A percentile compares a stretch with the other conserved stretches of the same genome.
Conservation (phyloP, 2,113 vertebrate species). For the Siphamia tubifer region DNA sequence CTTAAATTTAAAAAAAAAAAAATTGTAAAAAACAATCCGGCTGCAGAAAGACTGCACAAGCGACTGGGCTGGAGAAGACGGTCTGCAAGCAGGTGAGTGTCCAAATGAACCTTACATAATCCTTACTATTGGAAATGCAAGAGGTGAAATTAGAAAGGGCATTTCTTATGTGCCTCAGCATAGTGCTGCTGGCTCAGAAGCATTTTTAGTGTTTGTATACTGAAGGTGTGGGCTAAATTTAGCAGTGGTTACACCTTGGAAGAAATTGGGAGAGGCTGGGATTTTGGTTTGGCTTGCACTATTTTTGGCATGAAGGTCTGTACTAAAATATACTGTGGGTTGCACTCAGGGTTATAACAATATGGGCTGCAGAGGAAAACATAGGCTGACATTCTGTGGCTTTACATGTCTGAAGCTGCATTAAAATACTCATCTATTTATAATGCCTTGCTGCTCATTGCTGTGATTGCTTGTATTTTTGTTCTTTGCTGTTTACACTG, state of each 20-base stretch:
- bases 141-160: not conserved
- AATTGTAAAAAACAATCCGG: not conserved
- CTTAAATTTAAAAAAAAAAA: no score
- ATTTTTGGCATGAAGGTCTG: constrained; percentile 57
- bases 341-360: constrained; percentile 49
- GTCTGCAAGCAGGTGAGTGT: constrained; percentile 61
- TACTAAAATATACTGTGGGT: constrained; percentile 53
- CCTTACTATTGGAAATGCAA: constrained; percentile 12
- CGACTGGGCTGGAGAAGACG: not conserved
- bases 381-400: constrained; percentile 31
- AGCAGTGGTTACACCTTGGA: constrained; percentile 65
- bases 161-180: constrained; percentile 14
- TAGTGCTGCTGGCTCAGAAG: constrained; percentile 9
- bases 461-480: constrained; percentile 47
- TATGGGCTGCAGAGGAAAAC: constrained; percentile 29
- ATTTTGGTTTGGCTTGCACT: constrained; percentile 59
- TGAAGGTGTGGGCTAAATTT: constrained; percentile 71
- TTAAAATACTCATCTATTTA: constrained; percentile 48
- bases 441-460: constrained; percentile 1
- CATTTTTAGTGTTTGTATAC: constrained; percentile 53
- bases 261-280: constrained; percentile 64
- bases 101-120: constrained; percentile 4
- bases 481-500: constrained; percentile 28
- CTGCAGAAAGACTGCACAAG: not conserved
- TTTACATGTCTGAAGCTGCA: constrained; percentile 27